phyloP scores from a whole-genome alignment of 2,797 vertebrate species.

The Lutjanus argentimaculatus region DNA sequence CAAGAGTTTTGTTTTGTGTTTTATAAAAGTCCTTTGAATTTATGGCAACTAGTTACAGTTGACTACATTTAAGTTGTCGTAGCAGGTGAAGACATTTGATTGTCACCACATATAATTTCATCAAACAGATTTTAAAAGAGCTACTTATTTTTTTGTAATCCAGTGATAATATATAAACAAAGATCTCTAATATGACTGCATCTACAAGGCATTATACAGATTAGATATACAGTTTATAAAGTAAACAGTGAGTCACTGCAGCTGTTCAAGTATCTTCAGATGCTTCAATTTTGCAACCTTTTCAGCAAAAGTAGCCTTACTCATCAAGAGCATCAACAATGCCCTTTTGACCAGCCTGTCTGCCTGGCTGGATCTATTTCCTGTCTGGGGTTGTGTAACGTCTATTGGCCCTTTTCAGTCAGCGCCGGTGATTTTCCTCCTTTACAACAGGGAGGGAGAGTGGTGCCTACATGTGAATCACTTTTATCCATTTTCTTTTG shows the following conservation, averaged over 20 bases:
- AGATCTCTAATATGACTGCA: background rate
- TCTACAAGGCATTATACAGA: background rate
- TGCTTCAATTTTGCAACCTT: background rate
- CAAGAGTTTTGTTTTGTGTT: too few relatives aligned
- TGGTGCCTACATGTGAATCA: background rate
- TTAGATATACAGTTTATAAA: background rate
- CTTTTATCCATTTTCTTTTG: constrained; percentile 22
- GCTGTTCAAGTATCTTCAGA: background rate
- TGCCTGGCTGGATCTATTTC: constrained; percentile 14
- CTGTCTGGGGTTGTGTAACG: background rate
- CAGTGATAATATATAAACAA: background rate
- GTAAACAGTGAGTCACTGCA: background rate
- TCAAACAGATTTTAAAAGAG: too few relatives aligned
- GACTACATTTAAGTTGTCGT: too few relatives aligned
- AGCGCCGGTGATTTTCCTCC: background rate
- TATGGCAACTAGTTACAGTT: too few relatives aligned
- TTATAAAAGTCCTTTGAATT: too few relatives aligned
- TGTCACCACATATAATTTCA: too few relatives aligned
- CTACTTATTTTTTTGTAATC: background rate
- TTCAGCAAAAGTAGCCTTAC: background rate
- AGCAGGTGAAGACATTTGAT: too few relatives aligned
- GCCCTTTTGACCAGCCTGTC: constrained; percentile 9
- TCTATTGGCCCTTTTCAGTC: background rate
- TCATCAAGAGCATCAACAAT: background rate
- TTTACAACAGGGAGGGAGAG: background rate